Evolutionary conservation across 2,888 invertebrate genomes (phyloP).

Genomic region (Xiphydria camelus): DNA sequence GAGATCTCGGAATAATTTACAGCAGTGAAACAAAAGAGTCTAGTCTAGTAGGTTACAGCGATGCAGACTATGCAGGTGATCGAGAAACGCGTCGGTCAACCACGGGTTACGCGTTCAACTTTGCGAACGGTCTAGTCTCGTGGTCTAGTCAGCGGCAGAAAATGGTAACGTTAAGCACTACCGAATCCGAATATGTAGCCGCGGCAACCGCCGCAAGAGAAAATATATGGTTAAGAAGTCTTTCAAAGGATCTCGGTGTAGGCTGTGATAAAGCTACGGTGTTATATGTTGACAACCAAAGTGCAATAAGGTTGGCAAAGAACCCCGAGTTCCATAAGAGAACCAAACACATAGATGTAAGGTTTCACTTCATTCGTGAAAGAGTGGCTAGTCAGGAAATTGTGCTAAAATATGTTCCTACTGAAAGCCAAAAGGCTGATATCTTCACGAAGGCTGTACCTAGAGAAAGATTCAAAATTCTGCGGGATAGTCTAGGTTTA

Average conservation of each 20-base stretch:
- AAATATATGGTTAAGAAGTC: neutral
- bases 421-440: slow-evolving; percentile 4
- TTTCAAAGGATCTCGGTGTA: neutral
- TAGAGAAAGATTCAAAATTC: neutral
- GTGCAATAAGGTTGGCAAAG: too few species aligned
- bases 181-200: too few species aligned
- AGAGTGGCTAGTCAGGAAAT: neutral
- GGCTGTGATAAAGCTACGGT: neutral
- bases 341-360: slow-evolving; percentile 27
- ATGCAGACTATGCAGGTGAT: too few species aligned
- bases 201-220: neutral
- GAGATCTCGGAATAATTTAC: slow-evolving; percentile 2
- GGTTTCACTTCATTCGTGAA: slow-evolving; percentile 2
- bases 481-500: slow-evolving; percentile 1
- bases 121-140: slow-evolving; percentile 3
- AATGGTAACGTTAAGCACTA: slow-evolving; percentile 11
- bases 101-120: slow-evolving; percentile 1
- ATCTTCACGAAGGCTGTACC: slow-evolving; percentile 8
- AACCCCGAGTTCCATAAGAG: slow-evolving; percentile 5
- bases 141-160: slow-evolving; percentile 4
- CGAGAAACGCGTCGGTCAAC: too few species aligned
- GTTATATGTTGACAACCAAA: too few species aligned
- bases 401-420: neutral
- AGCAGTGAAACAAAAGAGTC: neutral
- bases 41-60: slow-evolving; percentile 7